Conservation (phyloP, 2,113 vertebrate genomes). For the Mesitornis unicolor region DNA sequence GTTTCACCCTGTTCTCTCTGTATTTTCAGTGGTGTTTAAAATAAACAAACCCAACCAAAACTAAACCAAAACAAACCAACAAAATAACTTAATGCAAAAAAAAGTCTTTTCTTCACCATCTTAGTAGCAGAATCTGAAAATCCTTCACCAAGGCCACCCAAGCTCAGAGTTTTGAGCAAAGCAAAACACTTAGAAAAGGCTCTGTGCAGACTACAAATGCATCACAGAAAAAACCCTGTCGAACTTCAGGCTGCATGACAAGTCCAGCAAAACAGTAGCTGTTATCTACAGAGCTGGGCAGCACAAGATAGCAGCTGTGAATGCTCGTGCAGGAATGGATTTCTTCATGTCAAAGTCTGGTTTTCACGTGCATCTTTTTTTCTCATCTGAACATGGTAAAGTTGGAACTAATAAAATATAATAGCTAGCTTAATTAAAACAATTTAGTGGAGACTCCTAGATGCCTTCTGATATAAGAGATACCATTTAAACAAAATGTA, state of each 20-base stretch:
- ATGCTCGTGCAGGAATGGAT: neutral
- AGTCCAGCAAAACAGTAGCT: constrained; percentile 51
- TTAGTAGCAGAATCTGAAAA: neutral
- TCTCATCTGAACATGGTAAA: neutral
- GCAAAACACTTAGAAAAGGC: neutral
- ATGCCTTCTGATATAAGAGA: constrained; percentile 45
- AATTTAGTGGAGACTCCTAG: constrained; percentile 41
- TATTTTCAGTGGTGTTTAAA: neutral
- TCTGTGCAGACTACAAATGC: neutral
- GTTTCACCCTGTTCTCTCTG: accelerated
- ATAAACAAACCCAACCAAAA: no score
- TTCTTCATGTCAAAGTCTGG: neutral
- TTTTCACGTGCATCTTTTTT: neutral
- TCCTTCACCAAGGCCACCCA: constrained; percentile 15
- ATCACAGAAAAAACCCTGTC: neutral
- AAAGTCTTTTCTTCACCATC: neutral
- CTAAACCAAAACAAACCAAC: no score
- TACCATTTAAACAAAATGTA: neutral
- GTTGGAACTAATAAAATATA: constrained; percentile 42
- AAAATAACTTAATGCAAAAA: neutral
- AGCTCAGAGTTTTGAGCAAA: neutral
- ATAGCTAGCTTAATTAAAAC: constrained; percentile 55
- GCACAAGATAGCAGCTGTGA: constrained; percentile 10
- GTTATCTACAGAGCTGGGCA: constrained; percentile 21
- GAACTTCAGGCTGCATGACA: constrained; percentile 1